A percentile compares a stretch with the other conserved stretches of the same genome.
Conservation (phyloP, 2,888 invertebrate genomes). For the Heliconius cydno region DNA sequence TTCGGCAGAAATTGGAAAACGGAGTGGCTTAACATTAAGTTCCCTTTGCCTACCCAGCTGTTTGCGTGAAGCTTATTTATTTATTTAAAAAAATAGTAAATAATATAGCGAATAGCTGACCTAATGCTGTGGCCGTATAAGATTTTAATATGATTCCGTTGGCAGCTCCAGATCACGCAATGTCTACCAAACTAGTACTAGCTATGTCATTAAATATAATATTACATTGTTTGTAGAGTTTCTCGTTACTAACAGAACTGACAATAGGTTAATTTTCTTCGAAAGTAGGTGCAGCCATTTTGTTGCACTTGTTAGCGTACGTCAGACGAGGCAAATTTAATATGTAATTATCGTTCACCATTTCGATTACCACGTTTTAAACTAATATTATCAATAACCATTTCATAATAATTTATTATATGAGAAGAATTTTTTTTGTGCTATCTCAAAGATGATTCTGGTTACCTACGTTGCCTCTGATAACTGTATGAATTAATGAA, state of each 20-base stretch:
- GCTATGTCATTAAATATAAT: no score
- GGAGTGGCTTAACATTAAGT: no score
- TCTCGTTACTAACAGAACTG: constrained; percentile 52
- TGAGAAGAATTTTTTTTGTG: constrained; percentile 24
- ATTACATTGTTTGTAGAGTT: constrained; percentile 53
- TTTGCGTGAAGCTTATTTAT: no score
- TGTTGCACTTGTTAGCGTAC: constrained; percentile 26
- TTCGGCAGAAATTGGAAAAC: no score
- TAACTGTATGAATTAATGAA: constrained; percentile 29
- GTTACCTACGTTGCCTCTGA: constrained; percentile 36
- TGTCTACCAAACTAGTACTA: constrained; percentile 52
- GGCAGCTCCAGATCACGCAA: constrained; percentile 40
- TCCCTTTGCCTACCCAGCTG: no score
- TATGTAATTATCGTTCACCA: constrained; percentile 40
- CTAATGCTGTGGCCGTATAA: constrained; percentile 37
- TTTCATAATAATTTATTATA: constrained; percentile 35
- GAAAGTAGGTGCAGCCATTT: constrained; percentile 65
- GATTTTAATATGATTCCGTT: constrained; percentile 42
- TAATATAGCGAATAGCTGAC: constrained; percentile 26
- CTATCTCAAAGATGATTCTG: constrained; percentile 33
- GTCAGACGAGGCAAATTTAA: constrained; percentile 22
- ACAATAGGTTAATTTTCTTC: constrained; percentile 65
- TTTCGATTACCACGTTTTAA: constrained; percentile 32
- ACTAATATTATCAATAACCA: constrained; percentile 20
- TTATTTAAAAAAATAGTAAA: constrained; percentile 1